Evolutionary conservation across 2,113 vertebrate genomes (phyloP), one percentile per base, ranked within the genome.

Genomic region (Platichthys flesus): DNA sequence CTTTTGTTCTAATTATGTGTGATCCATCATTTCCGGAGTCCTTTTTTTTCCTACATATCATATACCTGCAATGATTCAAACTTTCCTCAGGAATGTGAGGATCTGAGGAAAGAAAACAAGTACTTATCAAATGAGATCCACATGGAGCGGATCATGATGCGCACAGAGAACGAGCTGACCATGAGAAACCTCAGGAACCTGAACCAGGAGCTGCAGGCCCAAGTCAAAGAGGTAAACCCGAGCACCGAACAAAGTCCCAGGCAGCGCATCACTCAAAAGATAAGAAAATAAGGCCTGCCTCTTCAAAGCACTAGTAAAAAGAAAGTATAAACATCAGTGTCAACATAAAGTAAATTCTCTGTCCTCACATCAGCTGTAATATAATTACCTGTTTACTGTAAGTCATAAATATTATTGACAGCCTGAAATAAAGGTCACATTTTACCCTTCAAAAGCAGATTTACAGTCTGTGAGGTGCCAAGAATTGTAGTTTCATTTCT

Each of bases 21-120:
- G 18, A 47, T 59, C 56, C 13, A 28, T 56, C 21, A 60, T 8
- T 51, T 56, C 7, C 18, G 16, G 23, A 7, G 16, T n/a, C 42
- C 47, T 24, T 35, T n/a, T 6, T 59, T 79, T 26, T 79, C 26
- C 15, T 57, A 24, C 12, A 37, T 18, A 14, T 31, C 40, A 58
- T 37, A 13, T 0, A 5, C 40, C 51, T 31, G 2, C 21, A 5
- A 49, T 58, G 47, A 26, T 52, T 10, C 59, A 2, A 42, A 16
- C n/a, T 16, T 9, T 21, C 47, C 20, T 60, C 86, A 96, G 95
- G 94, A 96, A 90, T 95, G 95, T 23, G 94, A 95, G 64, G 95
- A 96, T 54, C 86, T 95, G 73, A 95, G 87, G 69, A 94, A 93
- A 71, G 92, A 95, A 78, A 96, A 96, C 87, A 95, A 95, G 79